These are phyloP conservation scores for Gobio occitaniae DNA, from an alignment of 2,797 vertebrate genomes.

Conservation along the genomic window DNA sequence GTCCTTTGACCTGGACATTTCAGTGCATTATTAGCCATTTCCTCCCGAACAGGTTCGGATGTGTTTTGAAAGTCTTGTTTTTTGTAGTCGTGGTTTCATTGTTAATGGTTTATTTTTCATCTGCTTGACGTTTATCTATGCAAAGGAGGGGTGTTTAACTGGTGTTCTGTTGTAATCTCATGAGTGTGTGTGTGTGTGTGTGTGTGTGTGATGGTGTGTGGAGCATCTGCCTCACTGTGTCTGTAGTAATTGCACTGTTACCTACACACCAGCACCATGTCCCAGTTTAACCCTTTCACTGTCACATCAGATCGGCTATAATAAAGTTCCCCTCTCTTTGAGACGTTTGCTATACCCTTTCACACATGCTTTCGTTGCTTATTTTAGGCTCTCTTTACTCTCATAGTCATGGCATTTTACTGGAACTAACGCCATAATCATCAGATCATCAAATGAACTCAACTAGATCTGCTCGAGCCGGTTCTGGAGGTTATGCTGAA, in stretches of 20 bases:
- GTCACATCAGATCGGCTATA: conserved; percentile 10
- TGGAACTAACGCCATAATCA: background rate
- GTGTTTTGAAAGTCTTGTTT: conserved; percentile 14
- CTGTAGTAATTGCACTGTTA: conserved; percentile 30
- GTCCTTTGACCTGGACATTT: background rate
- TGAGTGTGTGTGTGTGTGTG: background rate
- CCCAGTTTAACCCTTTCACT: conserved; percentile 19
- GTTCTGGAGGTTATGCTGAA: too few species aligned
- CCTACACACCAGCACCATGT: conserved; percentile 38
- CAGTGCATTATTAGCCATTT: background rate
- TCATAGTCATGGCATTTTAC: background rate
- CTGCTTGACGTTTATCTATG: conserved; percentile 59
- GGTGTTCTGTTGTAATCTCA: conserved; percentile 13
- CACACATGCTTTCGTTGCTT: background rate
- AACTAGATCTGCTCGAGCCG: background rate
- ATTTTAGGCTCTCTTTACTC: background rate
- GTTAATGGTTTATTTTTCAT: conserved; percentile 33
- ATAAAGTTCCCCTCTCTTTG: conserved; percentile 43
- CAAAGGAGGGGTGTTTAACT: conserved; percentile 54
- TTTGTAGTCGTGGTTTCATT: conserved; percentile 35
- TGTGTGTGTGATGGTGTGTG: too few species aligned
- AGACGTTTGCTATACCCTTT: conserved; percentile 6
- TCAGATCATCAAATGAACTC: background rate
- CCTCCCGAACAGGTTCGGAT: too few species aligned
- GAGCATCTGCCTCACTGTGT: background rate